A percentile compares a stretch with the other conserved stretches of the same genome.
Conservation (phyloP, 2,888 invertebrate species). For the Celastrina argiolus region DNA sequence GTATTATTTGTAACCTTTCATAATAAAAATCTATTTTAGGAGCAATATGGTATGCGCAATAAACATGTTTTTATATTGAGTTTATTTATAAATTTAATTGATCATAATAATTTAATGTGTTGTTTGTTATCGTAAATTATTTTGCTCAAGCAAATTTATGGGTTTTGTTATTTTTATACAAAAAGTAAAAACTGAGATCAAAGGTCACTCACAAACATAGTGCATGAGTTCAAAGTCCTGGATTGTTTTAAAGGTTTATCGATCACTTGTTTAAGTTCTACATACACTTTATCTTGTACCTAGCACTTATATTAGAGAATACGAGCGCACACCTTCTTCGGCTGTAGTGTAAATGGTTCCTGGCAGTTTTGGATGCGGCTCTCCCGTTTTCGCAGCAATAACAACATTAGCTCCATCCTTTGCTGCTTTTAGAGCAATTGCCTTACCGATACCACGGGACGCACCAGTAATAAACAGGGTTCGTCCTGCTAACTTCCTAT, state of each 20-base stretch:
- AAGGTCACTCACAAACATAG: constrained; percentile 31
- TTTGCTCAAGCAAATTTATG: not conserved
- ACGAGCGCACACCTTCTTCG: constrained; percentile 83
- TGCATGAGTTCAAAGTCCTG: constrained; percentile 36
- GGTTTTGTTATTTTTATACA: not conserved
- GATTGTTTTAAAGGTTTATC: no score
- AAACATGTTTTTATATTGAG: not conserved
- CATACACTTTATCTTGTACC: not conserved
- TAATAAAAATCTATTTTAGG: no score
- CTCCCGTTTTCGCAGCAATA: constrained; percentile 94
- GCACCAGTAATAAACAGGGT: constrained; percentile 98
- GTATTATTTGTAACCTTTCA: no score
- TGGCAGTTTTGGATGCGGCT: constrained; percentile 92
- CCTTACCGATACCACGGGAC: constrained; percentile 96
- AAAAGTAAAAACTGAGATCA: constrained; percentile 22
- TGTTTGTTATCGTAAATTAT: not conserved
- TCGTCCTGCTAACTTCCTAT: constrained; percentile 84
- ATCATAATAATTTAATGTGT: not conserved
- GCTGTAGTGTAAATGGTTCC: constrained; percentile 95
- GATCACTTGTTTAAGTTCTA: no score
- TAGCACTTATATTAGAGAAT: constrained; percentile 27
- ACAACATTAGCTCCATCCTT: constrained; percentile 95
- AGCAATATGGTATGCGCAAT: no score
- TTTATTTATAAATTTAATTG: not conserved
- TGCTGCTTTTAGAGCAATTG: constrained; percentile 94